phyloP scores from a whole-genome alignment of 2,888 invertebrate species.

The Siphonodentalium dalli region DNA sequence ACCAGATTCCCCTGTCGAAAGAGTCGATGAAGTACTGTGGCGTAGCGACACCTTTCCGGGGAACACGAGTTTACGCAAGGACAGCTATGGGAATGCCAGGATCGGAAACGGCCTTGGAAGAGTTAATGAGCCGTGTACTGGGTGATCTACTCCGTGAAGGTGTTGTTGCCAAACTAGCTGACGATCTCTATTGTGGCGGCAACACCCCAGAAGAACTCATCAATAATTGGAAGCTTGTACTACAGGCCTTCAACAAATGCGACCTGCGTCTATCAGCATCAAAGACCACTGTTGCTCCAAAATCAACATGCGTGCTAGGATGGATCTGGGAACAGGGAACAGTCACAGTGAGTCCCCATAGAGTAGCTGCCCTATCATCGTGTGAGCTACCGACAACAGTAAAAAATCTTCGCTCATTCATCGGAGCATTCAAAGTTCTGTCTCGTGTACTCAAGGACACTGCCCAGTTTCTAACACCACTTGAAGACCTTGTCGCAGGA shows the following conservation, averaged over 20 bases:
- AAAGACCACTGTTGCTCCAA: too few relatives aligned
- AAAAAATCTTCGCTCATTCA: background rate
- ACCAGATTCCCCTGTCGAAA: slow-evolving; percentile 29
- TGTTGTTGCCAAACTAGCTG: slow-evolving; percentile 17
- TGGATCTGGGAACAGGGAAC: background rate
- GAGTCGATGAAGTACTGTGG: slow-evolving; percentile 31
- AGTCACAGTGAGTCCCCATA: background rate
- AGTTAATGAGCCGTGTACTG: slow-evolving; percentile 28
- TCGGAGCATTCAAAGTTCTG: slow-evolving; percentile 7
- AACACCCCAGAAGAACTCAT: slow-evolving; percentile 7
- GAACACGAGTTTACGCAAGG: slow-evolving; percentile 25
- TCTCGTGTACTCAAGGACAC: background rate
- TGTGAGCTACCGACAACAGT: background rate
- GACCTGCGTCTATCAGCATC: too few relatives aligned
- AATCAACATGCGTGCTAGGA: background rate
- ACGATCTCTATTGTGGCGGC: slow-evolving; percentile 21
- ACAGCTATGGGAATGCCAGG: slow-evolving; percentile 40
- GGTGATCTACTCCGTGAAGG: slow-evolving; percentile 18
- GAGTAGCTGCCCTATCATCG: background rate
- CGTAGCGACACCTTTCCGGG: slow-evolving; percentile 28
- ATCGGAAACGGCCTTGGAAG: slow-evolving; percentile 36
- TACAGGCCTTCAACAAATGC: slow-evolving; percentile 8
- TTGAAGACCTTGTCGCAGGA: slow-evolving; percentile 8
- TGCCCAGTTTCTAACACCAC: background rate
- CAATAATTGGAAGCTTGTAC: slow-evolving; percentile 5